These are phyloP conservation scores for Sinotaia quadrata DNA, from an alignment of 2,888 invertebrate genomes.

Conservation along the genomic window DNA sequence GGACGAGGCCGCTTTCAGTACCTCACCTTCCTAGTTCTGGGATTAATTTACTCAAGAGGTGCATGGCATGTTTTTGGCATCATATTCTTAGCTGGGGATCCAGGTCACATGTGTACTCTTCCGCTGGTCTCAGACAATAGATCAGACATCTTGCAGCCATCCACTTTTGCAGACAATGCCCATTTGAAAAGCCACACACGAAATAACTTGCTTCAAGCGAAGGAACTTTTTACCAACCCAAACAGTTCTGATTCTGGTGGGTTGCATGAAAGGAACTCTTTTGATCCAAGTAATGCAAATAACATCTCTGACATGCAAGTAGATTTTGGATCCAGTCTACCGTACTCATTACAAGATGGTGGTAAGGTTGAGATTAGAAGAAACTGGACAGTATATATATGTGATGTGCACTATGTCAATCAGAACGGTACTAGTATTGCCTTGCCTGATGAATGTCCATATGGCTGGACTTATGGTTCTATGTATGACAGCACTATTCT, in stretches of 20 bases:
- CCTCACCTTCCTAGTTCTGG: constrained; percentile 44
- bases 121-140: neutral
- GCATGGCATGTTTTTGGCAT: constrained; percentile 60
- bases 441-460: constrained; percentile 36
- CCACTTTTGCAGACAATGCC: neutral
- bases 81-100: constrained; percentile 53
- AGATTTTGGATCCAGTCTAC: neutral
- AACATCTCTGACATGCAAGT: no score
- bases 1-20: constrained; percentile 49
- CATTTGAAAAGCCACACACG: no score
- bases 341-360: neutral
- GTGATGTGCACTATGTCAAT: constrained; percentile 24
- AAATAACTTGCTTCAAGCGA: neutral
- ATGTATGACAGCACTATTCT: constrained; percentile 53
- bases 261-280: no score
- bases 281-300: neutral
- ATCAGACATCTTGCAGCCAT: neutral
- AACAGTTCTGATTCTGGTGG: no score
- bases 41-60: constrained; percentile 56
- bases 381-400: constrained; percentile 25
- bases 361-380: neutral
- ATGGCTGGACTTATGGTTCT: constrained; percentile 51
- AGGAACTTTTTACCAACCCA: neutral
- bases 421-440: constrained; percentile 38
- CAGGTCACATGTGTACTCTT: constrained; percentile 48